Evolutionary conservation across 2,888 invertebrate species (phyloP), one percentile per base, ranked within the genome.

Genomic region (Spisula solida): DNA sequence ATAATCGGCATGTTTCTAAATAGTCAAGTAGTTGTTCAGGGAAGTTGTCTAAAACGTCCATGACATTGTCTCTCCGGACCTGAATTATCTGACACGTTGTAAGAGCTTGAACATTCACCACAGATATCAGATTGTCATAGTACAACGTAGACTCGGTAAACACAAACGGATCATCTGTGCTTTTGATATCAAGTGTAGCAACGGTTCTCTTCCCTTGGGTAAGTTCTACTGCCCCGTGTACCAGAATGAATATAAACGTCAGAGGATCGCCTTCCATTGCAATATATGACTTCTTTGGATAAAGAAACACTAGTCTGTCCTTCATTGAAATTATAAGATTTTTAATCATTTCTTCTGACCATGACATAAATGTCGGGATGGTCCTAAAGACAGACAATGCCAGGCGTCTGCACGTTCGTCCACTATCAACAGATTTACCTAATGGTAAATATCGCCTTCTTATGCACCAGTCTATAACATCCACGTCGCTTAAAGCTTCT

Each of bases 391-490:
- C 75, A 0, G 81, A 85, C 12, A 92, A 89, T 16, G 90, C 88
- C 70, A 91, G 70, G 14, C 93, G 84, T 4, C 93, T 79, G 34
- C 89, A 85, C 31, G 84, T 85, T 81, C 90, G 85, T 0, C 75
- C 83, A 0, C 55, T 82, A 81, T 94, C 93, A 14, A 94, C 81
- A 12, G 34, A 78, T n/a, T 86, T 85, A 25, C 89, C 88, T 0
- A 87, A 90, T 6, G 94, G 94, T 12, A 94, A 78, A 86, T 93
- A 94, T 8, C 89, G 88, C n/a, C 88, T 83, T 51, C 70, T 47
- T 8, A 93, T 90, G 78, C 89, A 93, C 92, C 92, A 93, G 66
- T 93, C 94, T 8, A 92, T 90, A 12, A 91, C 70, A n/a, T 92
- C 91, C 25, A 92, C 29, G n/a, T 86, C 60, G 18, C 87, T 70